Conservation (phyloP, 2,888 invertebrate species). For the Clostera curtula region DNA sequence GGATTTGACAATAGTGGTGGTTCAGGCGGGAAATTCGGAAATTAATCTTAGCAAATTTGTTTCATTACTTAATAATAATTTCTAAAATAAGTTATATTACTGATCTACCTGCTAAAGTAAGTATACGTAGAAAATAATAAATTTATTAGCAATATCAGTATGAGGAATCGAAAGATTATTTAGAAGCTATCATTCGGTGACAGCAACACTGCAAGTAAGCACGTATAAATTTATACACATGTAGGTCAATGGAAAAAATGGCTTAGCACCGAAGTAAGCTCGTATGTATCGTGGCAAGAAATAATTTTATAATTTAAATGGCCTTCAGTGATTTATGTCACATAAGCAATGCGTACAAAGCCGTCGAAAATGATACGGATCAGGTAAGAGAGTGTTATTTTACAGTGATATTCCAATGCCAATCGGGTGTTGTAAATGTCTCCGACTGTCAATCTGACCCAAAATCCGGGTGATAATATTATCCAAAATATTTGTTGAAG, state of each 20-base stretch:
- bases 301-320: conserved; percentile 72
- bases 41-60: too few species aligned
- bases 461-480: conserved; percentile 59
- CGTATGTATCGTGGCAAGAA: conserved; percentile 71
- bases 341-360: conserved; percentile 69
- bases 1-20: too few species aligned
- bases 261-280: conserved; percentile 65
- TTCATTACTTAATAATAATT: too few species aligned
- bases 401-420: conserved; percentile 42
- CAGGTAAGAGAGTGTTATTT: conserved; percentile 61
- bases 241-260: conserved; percentile 75
- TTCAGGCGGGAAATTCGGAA: too few species aligned
- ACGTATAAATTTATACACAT: conserved; percentile 68
- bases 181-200: conserved; percentile 23
- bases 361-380: conserved; percentile 70
- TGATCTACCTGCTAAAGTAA: too few species aligned
- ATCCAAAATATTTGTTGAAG: conserved; percentile 34
- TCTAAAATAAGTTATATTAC: too few species aligned
- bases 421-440: conserved; percentile 65
- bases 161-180: conserved; percentile 9
- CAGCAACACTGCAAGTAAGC: conserved; percentile 66
- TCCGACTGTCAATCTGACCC: conserved; percentile 67
- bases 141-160: too few species aligned
- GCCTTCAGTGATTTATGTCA: conserved; percentile 75
- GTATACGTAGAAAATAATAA: too few species aligned